Evolutionary conservation across 2,113 vertebrate species (phyloP).

Genomic region (Psephotus haematonotus): DNA sequence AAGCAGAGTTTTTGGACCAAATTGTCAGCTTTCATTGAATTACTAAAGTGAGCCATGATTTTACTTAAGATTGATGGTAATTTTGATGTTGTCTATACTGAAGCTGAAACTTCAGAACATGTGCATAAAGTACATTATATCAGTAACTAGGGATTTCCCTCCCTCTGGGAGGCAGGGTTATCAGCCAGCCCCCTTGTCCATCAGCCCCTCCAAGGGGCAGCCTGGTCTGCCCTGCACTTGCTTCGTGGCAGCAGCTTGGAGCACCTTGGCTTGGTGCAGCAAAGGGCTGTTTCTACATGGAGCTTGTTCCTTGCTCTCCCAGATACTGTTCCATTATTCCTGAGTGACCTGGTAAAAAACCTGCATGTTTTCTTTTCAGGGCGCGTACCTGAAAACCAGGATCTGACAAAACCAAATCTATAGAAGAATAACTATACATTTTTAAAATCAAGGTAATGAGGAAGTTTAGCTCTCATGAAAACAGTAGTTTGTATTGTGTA

Average conservation of each 20-base stretch:
- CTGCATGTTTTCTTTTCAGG: neutral
- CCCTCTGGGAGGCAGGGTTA: neutral
- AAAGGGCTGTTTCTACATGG: accelerated
- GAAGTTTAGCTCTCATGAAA: neutral
- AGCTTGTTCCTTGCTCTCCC: neutral
- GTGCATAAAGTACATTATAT: neutral
- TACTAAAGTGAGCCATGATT: neutral
- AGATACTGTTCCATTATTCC: neutral
- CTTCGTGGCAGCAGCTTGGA: neutral
- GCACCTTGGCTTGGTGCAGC: neutral
- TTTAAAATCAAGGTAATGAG: neutral
- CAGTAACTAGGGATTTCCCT: neutral
- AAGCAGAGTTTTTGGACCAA: neutral
- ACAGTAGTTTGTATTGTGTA: neutral
- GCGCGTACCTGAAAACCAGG: neutral
- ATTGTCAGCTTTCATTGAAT: neutral
- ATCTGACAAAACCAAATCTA: neutral
- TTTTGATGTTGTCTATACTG: neutral
- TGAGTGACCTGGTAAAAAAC: neutral
- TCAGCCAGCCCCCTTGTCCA: neutral
- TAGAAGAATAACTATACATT: neutral
- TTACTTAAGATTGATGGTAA: neutral
- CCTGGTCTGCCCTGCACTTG: accelerated
- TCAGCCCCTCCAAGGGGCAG: neutral
- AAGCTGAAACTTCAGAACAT: neutral